These are phyloP conservation scores for Elephas maximus DNA, from an alignment of 2,113 vertebrate genomes.

Conservation along the genomic window DNA sequence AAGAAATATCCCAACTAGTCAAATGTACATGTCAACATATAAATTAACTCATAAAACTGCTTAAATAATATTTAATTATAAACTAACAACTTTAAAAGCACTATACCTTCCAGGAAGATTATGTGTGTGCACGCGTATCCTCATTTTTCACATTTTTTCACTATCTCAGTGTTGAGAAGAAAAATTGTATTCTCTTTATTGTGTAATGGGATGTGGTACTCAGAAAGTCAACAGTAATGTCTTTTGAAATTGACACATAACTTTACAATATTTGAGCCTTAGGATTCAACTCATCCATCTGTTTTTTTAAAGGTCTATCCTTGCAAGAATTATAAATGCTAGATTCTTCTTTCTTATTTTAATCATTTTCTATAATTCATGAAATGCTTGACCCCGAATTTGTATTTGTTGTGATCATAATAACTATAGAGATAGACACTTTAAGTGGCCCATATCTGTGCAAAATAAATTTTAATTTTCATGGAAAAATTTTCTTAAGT, in stretches of 20 bases:
- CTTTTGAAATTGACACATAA: background rate
- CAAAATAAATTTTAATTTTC: background rate
- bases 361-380: background rate
- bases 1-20: background rate
- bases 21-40: background rate
- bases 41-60: background rate
- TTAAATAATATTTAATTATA: conserved; percentile 21
- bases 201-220: background rate
- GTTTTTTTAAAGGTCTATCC: background rate
- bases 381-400: background rate
- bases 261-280: background rate
- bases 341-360: background rate
- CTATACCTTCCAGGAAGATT: background rate
- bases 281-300: background rate
- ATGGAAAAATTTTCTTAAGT: background rate
- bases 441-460: background rate
- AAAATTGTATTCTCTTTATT: background rate
- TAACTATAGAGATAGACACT: background rate
- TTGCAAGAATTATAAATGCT: background rate
- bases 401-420: background rate
- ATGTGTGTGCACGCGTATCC: background rate
- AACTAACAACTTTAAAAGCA: background rate
- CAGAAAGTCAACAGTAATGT: background rate
- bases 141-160: background rate
- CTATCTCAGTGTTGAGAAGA: background rate